Percentiles rank a stretch among this genome's conserved stretches.
Conservation (phyloP, 2,113 vertebrate species). For the Misgurnus anguillicaudatus region DNA sequence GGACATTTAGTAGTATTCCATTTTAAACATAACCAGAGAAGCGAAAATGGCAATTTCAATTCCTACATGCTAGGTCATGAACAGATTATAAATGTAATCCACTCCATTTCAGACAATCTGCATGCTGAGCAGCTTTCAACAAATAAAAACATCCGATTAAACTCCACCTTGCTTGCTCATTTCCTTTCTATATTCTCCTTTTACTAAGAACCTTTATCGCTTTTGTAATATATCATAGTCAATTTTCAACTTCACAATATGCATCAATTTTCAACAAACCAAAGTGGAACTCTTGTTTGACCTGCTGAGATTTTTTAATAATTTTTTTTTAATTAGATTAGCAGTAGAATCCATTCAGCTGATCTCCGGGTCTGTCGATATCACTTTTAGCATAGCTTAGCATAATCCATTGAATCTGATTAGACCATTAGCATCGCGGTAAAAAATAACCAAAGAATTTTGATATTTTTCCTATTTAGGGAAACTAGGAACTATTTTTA, state of each 20-base stretch:
- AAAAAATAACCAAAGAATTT: too few species aligned
- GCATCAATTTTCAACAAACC: not conserved
- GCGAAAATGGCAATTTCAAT: conserved; percentile 61
- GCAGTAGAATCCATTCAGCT: too few species aligned
- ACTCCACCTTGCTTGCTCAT: conserved; percentile 28
- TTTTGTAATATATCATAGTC: not conserved
- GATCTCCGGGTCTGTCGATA: too few species aligned
- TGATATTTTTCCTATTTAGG: too few species aligned
- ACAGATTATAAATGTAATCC: conserved; percentile 72
- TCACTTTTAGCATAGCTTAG: too few species aligned
- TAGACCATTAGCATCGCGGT: too few species aligned
- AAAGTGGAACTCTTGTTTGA: not conserved
- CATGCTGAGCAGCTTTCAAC: conserved; percentile 41
- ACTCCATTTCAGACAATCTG: conserved; percentile 59
- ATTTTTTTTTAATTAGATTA: too few species aligned
- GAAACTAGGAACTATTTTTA: too few species aligned
- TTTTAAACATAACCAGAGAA: not conserved
- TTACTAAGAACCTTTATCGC: not conserved
- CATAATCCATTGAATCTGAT: too few species aligned
- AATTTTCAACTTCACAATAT: not conserved
- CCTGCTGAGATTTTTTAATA: not conserved
- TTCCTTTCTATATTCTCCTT: conserved; percentile 41
- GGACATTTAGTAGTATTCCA: too few species aligned
- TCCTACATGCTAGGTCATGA: conserved; percentile 60
- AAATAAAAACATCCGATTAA: conserved; percentile 56